These are phyloP conservation scores for Ptychodera flava DNA, from an alignment of 35 echinoderm and acorn worm species.

Conservation along the genomic window DNA sequence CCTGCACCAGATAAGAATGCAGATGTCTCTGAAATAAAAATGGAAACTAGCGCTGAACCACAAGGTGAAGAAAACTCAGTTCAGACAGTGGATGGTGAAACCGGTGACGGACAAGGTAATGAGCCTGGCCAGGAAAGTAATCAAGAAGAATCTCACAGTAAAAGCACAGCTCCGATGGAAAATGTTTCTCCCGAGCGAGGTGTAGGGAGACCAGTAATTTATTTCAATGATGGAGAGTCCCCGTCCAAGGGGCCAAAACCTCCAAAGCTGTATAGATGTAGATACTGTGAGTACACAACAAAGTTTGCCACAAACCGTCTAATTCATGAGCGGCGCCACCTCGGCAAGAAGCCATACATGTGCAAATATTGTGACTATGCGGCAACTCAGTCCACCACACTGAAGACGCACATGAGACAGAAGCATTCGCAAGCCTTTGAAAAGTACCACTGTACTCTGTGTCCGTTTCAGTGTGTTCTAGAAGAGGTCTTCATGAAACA, in stretches of 20 bases:
- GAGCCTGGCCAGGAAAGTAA: neutral
- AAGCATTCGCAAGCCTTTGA: neutral
- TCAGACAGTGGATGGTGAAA: neutral
- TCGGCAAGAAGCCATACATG: neutral
- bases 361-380: neutral
- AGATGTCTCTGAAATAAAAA: neutral
- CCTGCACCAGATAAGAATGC: neutral
- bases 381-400: neutral
- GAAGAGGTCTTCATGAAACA: neutral
- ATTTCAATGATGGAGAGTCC: neutral
- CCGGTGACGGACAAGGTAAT: neutral
- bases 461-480: slow-evolving; percentile 1
- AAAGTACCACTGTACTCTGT: neutral
- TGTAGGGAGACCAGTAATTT: neutral
- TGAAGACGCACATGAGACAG: neutral
- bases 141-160: neutral
- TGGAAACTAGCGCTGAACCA: neutral
- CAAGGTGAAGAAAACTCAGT: neutral
- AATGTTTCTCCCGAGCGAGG: neutral
- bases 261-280: neutral
- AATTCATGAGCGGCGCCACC: neutral
- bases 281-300: neutral
- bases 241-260: neutral
- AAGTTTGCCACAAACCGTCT: neutral
- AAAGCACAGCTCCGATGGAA: neutral